phyloP scores from a whole-genome alignment of 2,888 invertebrate genomes.

The Adineta ricciae region DNA sequence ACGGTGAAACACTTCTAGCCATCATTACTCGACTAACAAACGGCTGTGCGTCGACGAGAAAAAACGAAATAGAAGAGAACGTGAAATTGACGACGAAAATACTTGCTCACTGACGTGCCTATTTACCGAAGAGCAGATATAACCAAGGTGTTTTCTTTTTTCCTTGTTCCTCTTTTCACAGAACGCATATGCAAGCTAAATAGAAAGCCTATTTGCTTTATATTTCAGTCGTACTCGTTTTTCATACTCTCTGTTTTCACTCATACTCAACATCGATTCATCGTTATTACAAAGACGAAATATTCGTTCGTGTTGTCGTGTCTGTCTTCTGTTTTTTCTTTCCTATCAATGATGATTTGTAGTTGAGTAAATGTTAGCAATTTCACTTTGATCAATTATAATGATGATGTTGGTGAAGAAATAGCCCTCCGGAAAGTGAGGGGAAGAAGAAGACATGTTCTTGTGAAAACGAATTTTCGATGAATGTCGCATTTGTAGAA shows the following conservation, averaged over 20 bases:
- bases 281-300: neutral
- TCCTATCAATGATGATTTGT: neutral
- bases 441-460: neutral
- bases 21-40: neutral
- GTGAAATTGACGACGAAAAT: neutral
- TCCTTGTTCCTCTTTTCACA: neutral
- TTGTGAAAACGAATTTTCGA: neutral
- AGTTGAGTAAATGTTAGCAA: neutral
- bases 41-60: neutral
- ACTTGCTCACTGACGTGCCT: neutral
- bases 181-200: neutral
- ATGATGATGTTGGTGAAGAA: neutral
- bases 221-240: neutral
- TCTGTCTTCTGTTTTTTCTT: neutral
- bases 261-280: neutral
- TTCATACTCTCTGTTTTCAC: neutral
- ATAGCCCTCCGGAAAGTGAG: neutral
- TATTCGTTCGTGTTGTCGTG: neutral
- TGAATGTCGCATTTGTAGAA: no score
- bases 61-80: slow-evolving; percentile 3
- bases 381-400: neutral
- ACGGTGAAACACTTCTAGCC: slow-evolving; percentile 2
- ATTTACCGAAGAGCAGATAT: neutral
- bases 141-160: neutral
- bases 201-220: slow-evolving; percentile 9